Evolutionary conservation across 2,888 invertebrate species (phyloP), one percentile per base, ranked within the genome.

Genomic region (Tetranychus piercei): DNA sequence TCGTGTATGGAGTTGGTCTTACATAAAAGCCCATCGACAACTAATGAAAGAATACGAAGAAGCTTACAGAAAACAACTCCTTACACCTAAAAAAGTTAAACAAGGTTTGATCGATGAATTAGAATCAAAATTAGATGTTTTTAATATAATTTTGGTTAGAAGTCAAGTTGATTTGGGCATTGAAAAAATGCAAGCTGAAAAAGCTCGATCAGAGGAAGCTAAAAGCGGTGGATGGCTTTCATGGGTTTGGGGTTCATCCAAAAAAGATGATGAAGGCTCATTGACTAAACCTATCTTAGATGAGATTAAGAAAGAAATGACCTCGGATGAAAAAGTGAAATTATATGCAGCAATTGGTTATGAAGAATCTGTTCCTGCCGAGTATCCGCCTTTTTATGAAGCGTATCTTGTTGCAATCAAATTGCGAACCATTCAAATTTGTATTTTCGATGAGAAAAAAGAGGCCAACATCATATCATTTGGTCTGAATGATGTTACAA

Each of bases 261-360:
- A 74, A 70, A n/a, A 74, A 71, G 66, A 65, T 22, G 64, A 55
- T 22, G 23, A 71, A 20, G 22, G 20, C 15, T 18, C 43, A 22
- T 20, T 44, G 45, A 20, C 70, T 34, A 44, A 66, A 69, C 71
- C 73, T 22, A 66, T 78, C 76, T 79, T 78, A 22, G 79, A 80
- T 73, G 88, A 93, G 82, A 90, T 97, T 82, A 89, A 94, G 81
- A 89, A 89, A 77, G 93, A 91, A n/a, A 94, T 97, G 91, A 93
- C 92, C 0, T 81, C 88, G 0, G 92, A 91, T 1, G 99, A 99
- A 81, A 97, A 96, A 82, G 86, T 87, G 44, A 94, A 94, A 81
- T 84, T 99, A 23, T 97, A 90, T 84, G 88, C 89, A 77, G 97
- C 97, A 1, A 96, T 99, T 81, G 97, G 93, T 80, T 99, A 99